phyloP scores from a whole-genome alignment of 1,140 invertebrate genomes.

The Bilobella aurantiaca region DNA sequence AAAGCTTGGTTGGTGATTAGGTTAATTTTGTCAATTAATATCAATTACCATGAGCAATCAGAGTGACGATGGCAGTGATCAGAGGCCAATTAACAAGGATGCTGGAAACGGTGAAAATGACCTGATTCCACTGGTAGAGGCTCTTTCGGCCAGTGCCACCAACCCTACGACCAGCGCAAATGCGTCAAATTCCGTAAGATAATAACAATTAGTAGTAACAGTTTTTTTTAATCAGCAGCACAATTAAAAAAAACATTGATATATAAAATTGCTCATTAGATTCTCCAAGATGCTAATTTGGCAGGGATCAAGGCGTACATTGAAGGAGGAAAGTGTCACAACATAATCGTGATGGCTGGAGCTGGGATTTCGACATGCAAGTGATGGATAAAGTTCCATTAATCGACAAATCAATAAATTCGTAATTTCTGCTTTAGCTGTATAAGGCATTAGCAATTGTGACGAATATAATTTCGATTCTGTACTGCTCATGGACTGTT shows the following conservation, averaged over 20 bases:
- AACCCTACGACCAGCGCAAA: neutral
- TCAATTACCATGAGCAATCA: too few relatives aligned
- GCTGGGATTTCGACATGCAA: conserved; percentile 91
- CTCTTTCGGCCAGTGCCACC: conserved; percentile 6
- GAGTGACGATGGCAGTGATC: too few relatives aligned
- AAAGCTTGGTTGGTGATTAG: too few relatives aligned
- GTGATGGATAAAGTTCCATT: conserved; percentile 41
- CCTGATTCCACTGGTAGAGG: conserved; percentile 10
- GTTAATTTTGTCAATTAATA: too few relatives aligned
- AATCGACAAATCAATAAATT: too few relatives aligned
- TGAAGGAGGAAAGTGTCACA: conserved; percentile 61
- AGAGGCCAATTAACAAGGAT: too few relatives aligned
- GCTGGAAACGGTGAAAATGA: too few relatives aligned
- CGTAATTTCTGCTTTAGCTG: too few relatives aligned
- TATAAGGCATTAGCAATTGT: too few relatives aligned
- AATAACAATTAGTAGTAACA: neutral
- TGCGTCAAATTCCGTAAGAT: neutral
- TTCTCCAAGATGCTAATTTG: conserved; percentile 49
- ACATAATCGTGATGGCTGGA: conserved; percentile 84
- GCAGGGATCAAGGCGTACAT: conserved; percentile 63
- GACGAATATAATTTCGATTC: too few relatives aligned
- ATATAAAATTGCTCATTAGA: conserved; percentile 36
- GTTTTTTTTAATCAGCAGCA: neutral
- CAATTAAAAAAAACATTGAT: neutral
- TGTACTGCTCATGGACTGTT: too few relatives aligned